Evolutionary conservation across 1,140 invertebrate genomes (phyloP).

Genomic region (Portunus trituberculatus): DNA sequence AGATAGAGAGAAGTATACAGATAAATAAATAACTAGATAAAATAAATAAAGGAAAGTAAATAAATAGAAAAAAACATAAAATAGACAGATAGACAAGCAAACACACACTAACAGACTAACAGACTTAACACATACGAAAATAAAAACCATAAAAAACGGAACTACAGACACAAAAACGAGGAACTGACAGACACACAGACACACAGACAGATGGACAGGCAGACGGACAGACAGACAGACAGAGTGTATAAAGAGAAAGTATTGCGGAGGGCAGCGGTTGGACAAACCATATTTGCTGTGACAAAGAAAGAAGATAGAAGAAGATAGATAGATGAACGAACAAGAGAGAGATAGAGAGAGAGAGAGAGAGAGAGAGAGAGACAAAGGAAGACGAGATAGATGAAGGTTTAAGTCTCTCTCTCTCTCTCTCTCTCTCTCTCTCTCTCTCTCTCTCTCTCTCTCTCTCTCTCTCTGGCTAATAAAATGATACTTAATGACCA

Average conservation of each 20-base stretch:
- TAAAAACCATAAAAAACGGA: background rate
- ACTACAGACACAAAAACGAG: background rate
- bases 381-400: too few species aligned
- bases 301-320: background rate
- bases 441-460: too few species aligned
- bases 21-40: background rate
- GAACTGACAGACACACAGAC: background rate
- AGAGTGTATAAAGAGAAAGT: background rate
- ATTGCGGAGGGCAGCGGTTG: background rate
- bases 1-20: background rate
- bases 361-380: too few species aligned
- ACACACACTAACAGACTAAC: slow-evolving; percentile 32
- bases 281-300: background rate
- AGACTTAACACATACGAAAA: background rate
- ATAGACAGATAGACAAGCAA: background rate
- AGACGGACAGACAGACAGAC: background rate
- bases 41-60: background rate
- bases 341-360: background rate
- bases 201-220: background rate
- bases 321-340: background rate
- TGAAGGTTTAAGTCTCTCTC: too few species aligned
- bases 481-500: too few species aligned
- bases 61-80: background rate
- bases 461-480: too few species aligned
- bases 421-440: too few species aligned